Percentiles rank a stretch among this genome's conserved stretches.
Conservation (phyloP, 1,140 invertebrate species). For the Drosophila equinoxialis region DNA sequence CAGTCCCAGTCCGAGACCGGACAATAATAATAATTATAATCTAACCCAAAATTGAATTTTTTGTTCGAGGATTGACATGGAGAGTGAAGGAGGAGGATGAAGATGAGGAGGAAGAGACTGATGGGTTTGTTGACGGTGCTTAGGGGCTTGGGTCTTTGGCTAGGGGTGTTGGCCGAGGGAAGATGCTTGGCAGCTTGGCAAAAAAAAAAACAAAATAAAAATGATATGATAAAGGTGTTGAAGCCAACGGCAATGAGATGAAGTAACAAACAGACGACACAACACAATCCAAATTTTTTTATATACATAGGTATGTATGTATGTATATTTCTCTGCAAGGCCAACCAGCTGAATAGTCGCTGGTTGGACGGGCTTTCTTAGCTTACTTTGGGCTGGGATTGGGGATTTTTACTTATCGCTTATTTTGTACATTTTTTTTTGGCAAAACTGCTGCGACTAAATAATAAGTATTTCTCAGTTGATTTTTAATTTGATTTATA, state of each 20-base stretch:
- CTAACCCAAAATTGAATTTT: conserved; percentile 28
- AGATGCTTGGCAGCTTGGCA: conserved; percentile 1
- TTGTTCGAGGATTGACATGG: conserved; percentile 54
- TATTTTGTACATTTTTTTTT: conserved; percentile 41
- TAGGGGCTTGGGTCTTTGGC: neutral
- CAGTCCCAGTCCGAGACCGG: conserved; percentile 1
- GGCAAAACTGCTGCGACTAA: conserved; percentile 44
- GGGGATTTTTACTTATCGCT: neutral
- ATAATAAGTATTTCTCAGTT: conserved; percentile 36
- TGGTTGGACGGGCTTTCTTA: neutral
- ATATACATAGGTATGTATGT: conserved; percentile 21
- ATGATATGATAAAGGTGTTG: conserved; percentile 66
- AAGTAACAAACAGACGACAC: conserved; percentile 58
- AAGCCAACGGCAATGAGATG: conserved; percentile 55
- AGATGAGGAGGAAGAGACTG: conserved; percentile 11
- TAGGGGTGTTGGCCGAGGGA: neutral
- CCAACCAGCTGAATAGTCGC: conserved; percentile 58
- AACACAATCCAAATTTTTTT: conserved; percentile 61
- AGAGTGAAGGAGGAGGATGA: conserved; percentile 35
- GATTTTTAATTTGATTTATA: conserved; percentile 70
- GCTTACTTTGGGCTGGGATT: conserved; percentile 30
- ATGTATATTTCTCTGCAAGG: conserved; percentile 60
- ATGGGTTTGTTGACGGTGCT: neutral
- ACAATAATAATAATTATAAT: conserved; percentile 26
- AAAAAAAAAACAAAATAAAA: neutral